Conservation (phyloP, 1,140 invertebrate genomes). For the Zaprionus vittiger region DNA sequence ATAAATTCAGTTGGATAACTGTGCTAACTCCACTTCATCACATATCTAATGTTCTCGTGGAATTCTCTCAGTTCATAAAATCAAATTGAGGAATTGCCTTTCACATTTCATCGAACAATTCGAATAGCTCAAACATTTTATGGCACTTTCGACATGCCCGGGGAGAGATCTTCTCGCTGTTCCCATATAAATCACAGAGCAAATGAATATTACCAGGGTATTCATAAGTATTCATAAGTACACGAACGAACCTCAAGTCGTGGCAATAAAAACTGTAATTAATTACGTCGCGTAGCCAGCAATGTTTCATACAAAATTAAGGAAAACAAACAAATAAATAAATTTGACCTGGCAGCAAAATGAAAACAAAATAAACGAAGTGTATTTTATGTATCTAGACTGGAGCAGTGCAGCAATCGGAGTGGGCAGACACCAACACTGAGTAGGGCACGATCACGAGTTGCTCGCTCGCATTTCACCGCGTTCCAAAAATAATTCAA, state of each 20-base stretch:
- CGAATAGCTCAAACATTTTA: constrained; percentile 71
- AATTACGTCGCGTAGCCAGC: constrained; percentile 53
- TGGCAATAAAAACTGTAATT: constrained; percentile 78
- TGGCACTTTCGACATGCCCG: constrained; percentile 59
- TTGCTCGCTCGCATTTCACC: constrained; percentile 54
- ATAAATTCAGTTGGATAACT: background rate
- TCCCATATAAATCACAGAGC: constrained; percentile 75
- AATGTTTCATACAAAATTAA: constrained; percentile 56
- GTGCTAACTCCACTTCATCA: background rate
- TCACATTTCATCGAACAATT: constrained; percentile 71
- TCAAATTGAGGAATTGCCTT: constrained; percentile 72
- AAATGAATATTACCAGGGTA: constrained; percentile 15
- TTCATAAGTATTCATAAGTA: constrained; percentile 33
- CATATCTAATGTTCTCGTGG: constrained; percentile 8
- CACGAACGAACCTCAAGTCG: constrained; percentile 61
- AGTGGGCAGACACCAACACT: constrained; percentile 14
- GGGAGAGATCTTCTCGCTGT: constrained; percentile 32
- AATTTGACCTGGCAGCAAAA: constrained; percentile 44
- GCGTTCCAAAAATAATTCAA: constrained; percentile 73
- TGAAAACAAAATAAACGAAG: constrained; percentile 45
- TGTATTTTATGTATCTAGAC: constrained; percentile 29
- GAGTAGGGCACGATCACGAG: constrained; percentile 41
- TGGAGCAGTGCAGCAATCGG: constrained; percentile 27
- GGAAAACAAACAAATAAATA: constrained; percentile 62
- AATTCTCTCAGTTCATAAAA: constrained; percentile 72